Conservation (phyloP, 2,888 invertebrate genomes). For the Monopis laevigella region DNA sequence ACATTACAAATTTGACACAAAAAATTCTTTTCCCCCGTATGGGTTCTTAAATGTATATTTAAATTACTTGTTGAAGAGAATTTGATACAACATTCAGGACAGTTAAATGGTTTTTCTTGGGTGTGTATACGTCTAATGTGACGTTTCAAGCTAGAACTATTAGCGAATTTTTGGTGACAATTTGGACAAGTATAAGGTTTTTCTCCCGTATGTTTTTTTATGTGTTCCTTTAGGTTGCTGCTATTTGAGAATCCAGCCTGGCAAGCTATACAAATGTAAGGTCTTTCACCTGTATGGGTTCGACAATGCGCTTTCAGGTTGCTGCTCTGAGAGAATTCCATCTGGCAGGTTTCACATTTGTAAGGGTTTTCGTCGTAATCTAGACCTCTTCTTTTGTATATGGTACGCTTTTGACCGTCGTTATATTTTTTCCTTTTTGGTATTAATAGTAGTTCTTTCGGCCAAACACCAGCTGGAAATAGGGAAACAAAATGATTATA, state of each 20-base stretch:
- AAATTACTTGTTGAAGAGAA: not conserved
- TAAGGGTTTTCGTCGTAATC: constrained; percentile 1
- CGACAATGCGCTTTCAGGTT: constrained; percentile 5
- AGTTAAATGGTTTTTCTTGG: not conserved
- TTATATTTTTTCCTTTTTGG: constrained; percentile 1
- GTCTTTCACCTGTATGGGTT: constrained; percentile 1
- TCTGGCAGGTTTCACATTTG: not conserved
- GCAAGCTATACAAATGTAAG: not conserved
- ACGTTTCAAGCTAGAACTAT: not conserved
- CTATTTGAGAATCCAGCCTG: constrained; percentile 1
- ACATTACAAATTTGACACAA: not conserved
- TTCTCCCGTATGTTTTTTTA: not conserved
- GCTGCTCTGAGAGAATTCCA: constrained; percentile 4
- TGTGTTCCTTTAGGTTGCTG: constrained; percentile 5
- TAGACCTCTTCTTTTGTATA: constrained; percentile 1
- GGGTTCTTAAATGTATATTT: not conserved
- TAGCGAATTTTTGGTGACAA: not conserved
- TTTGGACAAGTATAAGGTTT: constrained; percentile 1
- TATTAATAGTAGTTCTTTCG: not conserved
- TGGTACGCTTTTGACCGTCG: not conserved
- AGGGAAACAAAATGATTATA: too few species aligned
- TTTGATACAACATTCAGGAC: not conserved
- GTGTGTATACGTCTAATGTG: constrained; percentile 1
- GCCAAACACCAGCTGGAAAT: too few species aligned
- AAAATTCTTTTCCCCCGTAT: constrained; percentile 4